A percentile compares a stretch with the other conserved stretches of the same genome.
These are phyloP conservation scores for Drosophila kikkawai DNA, from an alignment of 1,140 invertebrate genomes.

Conservation along the genomic window DNA sequence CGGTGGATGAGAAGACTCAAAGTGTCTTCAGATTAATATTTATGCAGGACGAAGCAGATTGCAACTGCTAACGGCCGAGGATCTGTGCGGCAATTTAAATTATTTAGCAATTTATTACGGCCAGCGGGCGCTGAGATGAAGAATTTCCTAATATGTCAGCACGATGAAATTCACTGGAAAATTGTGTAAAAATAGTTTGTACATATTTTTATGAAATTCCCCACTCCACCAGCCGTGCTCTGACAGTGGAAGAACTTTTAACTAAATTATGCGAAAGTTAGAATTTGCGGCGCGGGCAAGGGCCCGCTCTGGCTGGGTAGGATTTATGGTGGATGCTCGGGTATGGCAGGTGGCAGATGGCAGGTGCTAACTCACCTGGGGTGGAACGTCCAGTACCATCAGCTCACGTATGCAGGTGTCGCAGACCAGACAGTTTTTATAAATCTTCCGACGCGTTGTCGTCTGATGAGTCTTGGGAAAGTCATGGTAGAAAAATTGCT, in stretches of 20 bases:
- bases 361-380: conserved; percentile 74
- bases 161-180: conserved; percentile 57
- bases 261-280: conserved; percentile 56
- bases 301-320: conserved; percentile 3
- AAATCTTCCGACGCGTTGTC: conserved; percentile 80
- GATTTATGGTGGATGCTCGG: conserved; percentile 17
- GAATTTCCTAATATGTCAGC: conserved; percentile 39
- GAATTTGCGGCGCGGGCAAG: conserved; percentile 23
- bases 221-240: neutral
- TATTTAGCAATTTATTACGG: conserved; percentile 63
- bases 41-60: conserved; percentile 39
- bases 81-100: conserved; percentile 53
- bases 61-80: conserved; percentile 29
- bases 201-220: conserved; percentile 34
- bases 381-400: conserved; percentile 85
- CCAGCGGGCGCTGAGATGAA: conserved; percentile 11
- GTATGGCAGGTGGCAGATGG: conserved; percentile 12
- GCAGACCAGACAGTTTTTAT: conserved; percentile 85
- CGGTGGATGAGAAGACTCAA: conserved; percentile 4
- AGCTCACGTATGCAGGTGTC: conserved; percentile 85
- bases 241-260: conserved; percentile 44
- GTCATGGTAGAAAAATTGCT: conserved; percentile 85
- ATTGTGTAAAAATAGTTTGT: conserved; percentile 54
- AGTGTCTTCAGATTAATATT: conserved; percentile 44
- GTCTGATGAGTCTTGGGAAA: conserved; percentile 83